Evolutionary conservation across 2,888 invertebrate species (phyloP), one percentile per base, ranked within the genome.

Genomic region (Hydraecia micacea): DNA sequence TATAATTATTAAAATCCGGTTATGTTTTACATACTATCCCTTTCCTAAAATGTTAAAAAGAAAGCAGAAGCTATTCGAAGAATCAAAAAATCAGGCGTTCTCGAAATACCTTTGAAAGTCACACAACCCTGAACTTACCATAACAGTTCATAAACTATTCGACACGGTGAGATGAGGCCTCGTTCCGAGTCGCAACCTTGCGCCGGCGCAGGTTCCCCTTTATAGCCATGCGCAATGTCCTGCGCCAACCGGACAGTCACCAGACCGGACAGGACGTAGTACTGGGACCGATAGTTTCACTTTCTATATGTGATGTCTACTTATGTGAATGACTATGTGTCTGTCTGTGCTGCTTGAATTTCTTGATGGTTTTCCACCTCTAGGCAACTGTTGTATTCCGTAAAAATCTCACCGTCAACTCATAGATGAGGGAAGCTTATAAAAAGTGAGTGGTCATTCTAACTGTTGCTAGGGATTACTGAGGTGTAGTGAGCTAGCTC

Each of bases 181-280:
- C 78, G 75, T 71, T 75, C 63, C 70, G 73, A 71, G 72, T 62
- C 65, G 13, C 81, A 85, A 73, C 73, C 87, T 87, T 79, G 79
- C 58, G 42, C 58, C 1, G 39, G 63, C 73, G 71, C 72, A 77
- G 58, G 67, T 77, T 70, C 46, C 65, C 74, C 39, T 78, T 65
- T 85, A 85, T 76, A 67, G 80, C 46, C 32, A 28, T 67, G 72
- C 52, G 71, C 49, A 49, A 68, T 78, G 73, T 83, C 76, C 86
- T 79, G 72, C 62, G 72, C 70, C 66, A 55, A 67, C 83, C 55
- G 85, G 63, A 68, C 67, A 52, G 76, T 58, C 67, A 66, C 62
- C 39, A 36, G 32, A 76, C 81, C 49, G 86, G 65, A 72, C 72
- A 70, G 81, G 77, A 79, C 74, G 65, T 39, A 65, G 62, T 60